Conservation (phyloP, 2,797 vertebrate species). For the Rhinichthys osculus region DNA sequence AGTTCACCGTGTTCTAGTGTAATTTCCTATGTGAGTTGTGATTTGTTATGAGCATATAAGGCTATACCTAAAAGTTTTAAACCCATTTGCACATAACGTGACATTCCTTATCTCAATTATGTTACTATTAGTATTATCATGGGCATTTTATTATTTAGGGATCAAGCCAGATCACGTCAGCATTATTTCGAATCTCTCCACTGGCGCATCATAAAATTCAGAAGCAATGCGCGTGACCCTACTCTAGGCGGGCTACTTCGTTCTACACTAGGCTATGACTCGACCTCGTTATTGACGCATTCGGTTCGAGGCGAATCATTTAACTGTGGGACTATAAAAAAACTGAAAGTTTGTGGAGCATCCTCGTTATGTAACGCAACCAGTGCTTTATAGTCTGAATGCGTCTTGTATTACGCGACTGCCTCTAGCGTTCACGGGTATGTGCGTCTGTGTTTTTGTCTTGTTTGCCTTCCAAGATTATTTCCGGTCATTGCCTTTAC, state of each 20-base stretch:
- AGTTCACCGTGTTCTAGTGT: background rate
- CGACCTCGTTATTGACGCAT: conserved; percentile 38
- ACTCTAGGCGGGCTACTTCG: background rate
- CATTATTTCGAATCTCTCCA: conserved; percentile 6
- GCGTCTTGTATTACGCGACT: conserved; percentile 59
- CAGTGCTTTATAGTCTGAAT: conserved; percentile 69
- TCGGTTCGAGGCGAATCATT: conserved; percentile 36
- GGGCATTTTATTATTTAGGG: background rate
- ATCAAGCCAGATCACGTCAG: conserved; percentile 23
- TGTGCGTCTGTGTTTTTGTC: background rate
- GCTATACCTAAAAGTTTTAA: background rate
- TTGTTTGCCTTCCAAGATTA: conserved; percentile 44
- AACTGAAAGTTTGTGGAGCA: conserved; percentile 60
- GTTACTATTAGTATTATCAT: background rate
- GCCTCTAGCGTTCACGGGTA: conserved; percentile 61
- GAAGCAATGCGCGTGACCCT: conserved; percentile 2
- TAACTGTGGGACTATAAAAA: conserved; percentile 70
- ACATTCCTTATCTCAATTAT: background rate
- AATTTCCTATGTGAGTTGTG: background rate
- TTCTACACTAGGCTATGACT: background rate
- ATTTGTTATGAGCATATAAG: background rate
- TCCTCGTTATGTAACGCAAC: conserved; percentile 71
- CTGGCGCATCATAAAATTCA: conserved; percentile 41
- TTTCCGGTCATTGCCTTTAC: conserved; percentile 28
- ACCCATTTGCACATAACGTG: background rate